These are phyloP conservation scores for Lepidurus couesii DNA, from an alignment of 1,140 invertebrate species.

Conservation along the genomic window DNA sequence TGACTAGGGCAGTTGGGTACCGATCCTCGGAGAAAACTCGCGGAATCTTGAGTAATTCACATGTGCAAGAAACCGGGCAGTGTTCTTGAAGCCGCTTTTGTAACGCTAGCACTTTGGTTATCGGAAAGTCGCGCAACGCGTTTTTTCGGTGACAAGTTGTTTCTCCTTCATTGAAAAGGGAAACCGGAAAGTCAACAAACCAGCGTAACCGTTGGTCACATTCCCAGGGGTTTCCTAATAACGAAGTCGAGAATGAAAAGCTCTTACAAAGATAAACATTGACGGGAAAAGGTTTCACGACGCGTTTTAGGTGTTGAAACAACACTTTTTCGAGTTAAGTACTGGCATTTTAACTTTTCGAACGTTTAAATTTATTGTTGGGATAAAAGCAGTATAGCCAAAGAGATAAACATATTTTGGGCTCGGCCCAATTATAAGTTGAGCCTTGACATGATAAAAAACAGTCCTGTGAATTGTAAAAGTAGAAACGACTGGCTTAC, in stretches of 20 bases:
- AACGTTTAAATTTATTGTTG: no score
- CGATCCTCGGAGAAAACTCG: not conserved
- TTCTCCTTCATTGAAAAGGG: not conserved
- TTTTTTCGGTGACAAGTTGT: not conserved
- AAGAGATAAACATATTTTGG: not conserved
- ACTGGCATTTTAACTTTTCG: no score
- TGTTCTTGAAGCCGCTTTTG: not conserved
- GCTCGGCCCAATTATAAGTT: not conserved
- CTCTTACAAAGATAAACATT: no score
- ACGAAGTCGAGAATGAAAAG: not conserved
- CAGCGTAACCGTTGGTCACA: not conserved
- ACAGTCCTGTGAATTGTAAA: not conserved
- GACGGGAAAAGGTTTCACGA: no score
- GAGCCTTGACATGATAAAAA: not conserved
- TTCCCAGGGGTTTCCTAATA: constrained; percentile 14
- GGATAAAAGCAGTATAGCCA: not conserved
- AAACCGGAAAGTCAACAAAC: not conserved
- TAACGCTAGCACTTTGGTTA: not conserved
- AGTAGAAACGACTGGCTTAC: not conserved
- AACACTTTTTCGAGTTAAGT: no score
- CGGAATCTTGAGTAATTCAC: not conserved
- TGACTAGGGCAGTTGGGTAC: not conserved
- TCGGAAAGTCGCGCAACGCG: constrained; percentile 4
- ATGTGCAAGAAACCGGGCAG: not conserved
- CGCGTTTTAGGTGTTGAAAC: no score